Evolutionary conservation across 1,140 invertebrate species (phyloP).

Genomic region (Belonocnema kinseyi): DNA sequence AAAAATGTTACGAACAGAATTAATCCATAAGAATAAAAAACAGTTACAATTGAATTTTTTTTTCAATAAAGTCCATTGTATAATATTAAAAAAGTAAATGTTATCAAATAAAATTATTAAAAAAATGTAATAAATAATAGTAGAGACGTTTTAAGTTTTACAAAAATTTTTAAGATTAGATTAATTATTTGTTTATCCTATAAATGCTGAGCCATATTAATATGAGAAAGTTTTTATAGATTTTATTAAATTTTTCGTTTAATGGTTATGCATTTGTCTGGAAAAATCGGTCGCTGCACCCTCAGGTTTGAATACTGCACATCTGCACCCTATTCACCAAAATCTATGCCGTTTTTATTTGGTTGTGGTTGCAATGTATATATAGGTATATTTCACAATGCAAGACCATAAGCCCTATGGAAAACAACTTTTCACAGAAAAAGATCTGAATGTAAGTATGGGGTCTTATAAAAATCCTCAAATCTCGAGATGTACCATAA

Average conservation of each 20-base stretch:
- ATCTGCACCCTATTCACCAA: constrained; percentile 9
- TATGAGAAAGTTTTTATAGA: background rate
- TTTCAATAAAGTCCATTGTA: too few relatives aligned
- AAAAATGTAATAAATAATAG: too few relatives aligned
- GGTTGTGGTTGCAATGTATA: constrained; percentile 7
- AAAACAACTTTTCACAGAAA: constrained; percentile 1
- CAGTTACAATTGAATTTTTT: too few relatives aligned
- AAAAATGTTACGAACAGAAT: too few relatives aligned
- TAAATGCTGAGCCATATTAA: too few relatives aligned
- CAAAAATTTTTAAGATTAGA: too few relatives aligned
- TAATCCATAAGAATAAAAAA: too few relatives aligned
- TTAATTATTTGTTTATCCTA: too few relatives aligned
- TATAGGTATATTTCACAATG: constrained; percentile 6
- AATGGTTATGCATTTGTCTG: background rate
- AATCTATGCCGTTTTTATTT: constrained; percentile 7
- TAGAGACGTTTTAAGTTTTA: too few relatives aligned
- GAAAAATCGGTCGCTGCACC: constrained; percentile 20
- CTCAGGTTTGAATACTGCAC: constrained; percentile 15
- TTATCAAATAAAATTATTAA: too few relatives aligned
- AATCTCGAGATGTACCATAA: background rate
- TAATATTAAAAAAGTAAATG: too few relatives aligned
- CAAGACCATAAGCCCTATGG: background rate
- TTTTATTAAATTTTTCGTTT: background rate
- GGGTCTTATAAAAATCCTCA: background rate
- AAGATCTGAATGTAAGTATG: background rate